Base-by-base conservation (phyloP, 2,797 vertebrate genomes). In the Alectoris magna region DNA sequence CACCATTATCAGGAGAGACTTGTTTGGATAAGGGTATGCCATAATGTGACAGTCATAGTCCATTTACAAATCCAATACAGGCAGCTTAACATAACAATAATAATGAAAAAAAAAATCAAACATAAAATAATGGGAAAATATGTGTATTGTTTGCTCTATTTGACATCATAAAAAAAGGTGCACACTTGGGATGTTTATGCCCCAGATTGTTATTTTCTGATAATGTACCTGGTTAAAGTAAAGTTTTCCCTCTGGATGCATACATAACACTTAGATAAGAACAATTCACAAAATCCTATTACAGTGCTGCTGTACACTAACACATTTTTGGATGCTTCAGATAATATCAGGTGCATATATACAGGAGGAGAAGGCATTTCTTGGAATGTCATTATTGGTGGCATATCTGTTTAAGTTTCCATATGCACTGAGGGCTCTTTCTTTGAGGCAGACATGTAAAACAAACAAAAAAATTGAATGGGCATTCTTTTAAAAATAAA, bases 141-240 rank as follows among this genome's bases (percentile, higher is more conserved):
- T 73, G 71, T 93, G 89, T 79, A 90, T 92, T 96, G 95, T 97
- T 96, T 96, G 94, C 77, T 96, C 86, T 92, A 70, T 90, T 95
- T 95, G 86, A 96, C 94, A 95, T 88, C 87, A 87, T 84, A 94
- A 94, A 96, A 94, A 55, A 95, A 87, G 90, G 69, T 76, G 84
- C 82, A 93, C 96, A 94, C 88, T 93, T 92, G 94, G 94, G 91
- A 96, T 88, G 92, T 93, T 96, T 96, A 94, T 95, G 95, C 73
- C 90, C 79, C n/a, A 95, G 96, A 97, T 96, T 95, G 92, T 93
- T 96, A 96, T 97, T 97, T 97, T 96, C 97, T 96, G 97, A 97
- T 97, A 97, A 96, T 96, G 95, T 95, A 96, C 91, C 79, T 94
- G 96, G 91, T 95, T 96, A 97, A 97, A 97, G 91, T 93, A 95